These are phyloP conservation scores for Platycheirus rosarum DNA, from an alignment of 2,888 invertebrate genomes.

Conservation along the genomic window DNA sequence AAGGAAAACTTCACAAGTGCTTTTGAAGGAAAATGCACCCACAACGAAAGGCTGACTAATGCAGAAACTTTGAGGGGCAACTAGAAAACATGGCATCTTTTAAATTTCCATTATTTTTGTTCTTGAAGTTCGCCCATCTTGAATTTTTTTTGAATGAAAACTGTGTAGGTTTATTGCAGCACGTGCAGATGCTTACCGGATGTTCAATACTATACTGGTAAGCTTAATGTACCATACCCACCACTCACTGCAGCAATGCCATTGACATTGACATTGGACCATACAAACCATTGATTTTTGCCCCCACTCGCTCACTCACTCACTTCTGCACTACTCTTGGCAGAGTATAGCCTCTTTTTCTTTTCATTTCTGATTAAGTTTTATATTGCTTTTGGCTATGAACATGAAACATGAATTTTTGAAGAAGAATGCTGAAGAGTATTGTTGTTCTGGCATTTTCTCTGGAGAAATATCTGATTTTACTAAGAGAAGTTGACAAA, in stretches of 20 bases:
- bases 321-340: not conserved
- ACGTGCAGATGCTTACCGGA: slow-evolving; percentile 43
- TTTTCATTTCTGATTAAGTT: slow-evolving; percentile 6
- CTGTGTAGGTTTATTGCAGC: slow-evolving; percentile 23
- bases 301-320: not conserved
- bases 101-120: slow-evolving; percentile 34
- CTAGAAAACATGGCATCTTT: not conserved
- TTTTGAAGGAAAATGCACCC: slow-evolving; percentile 22
- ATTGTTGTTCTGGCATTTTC: too few species aligned
- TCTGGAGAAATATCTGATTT: not conserved
- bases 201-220: not conserved
- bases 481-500: not conserved
- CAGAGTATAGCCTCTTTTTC: slow-evolving; percentile 13
- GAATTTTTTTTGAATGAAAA: slow-evolving; percentile 39
- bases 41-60: slow-evolving; percentile 43
- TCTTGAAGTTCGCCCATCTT: not conserved
- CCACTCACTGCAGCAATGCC: slow-evolving; percentile 44
- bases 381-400: slow-evolving; percentile 6
- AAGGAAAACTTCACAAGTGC: slow-evolving; percentile 18
- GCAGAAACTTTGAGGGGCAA: slow-evolving; percentile 29
- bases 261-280: slow-evolving; percentile 70
- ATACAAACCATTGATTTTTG: slow-evolving; percentile 54
- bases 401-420: too few species aligned
- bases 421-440: not conserved
- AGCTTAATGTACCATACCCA: not conserved